Conservation (phyloP, 2,113 vertebrate species). For the Oreotrochilus melanogaster region DNA sequence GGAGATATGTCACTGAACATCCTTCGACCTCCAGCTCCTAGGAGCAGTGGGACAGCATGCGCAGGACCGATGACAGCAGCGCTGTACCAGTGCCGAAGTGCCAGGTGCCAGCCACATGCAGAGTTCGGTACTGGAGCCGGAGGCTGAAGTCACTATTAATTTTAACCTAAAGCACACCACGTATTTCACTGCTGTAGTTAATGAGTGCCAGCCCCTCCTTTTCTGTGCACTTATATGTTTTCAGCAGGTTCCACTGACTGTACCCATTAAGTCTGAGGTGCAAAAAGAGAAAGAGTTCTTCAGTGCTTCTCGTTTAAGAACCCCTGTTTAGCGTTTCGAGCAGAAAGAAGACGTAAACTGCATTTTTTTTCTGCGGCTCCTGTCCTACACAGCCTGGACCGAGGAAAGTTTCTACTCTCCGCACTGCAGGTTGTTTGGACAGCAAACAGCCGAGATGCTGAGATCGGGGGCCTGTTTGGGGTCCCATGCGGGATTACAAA, state of each 20-base stretch:
- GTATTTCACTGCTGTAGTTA: background rate
- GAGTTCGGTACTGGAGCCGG: rapidly evolving
- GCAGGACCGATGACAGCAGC: background rate
- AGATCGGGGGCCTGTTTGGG: rapidly evolving
- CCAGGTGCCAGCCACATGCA: rapidly evolving
- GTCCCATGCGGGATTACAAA: background rate
- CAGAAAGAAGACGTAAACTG: background rate
- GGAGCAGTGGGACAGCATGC: constrained; percentile 23
- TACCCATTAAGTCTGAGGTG: too few species aligned
- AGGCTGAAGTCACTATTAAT: background rate
- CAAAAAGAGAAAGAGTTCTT: background rate
- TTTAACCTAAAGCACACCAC: background rate
- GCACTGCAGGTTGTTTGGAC: background rate
- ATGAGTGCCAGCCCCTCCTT: background rate
- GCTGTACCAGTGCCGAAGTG: background rate
- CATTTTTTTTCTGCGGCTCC: background rate
- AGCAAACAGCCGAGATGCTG: background rate
- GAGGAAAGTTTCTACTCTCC: background rate
- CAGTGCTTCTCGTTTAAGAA: too few species aligned
- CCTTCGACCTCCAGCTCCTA: background rate
- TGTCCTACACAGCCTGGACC: background rate
- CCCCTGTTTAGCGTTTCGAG: too few species aligned
- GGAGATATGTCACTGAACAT: background rate
- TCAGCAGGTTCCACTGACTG: background rate
- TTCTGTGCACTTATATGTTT: rapidly evolving